A percentile compares a stretch with the other conserved stretches of the same genome.
Conservation (phyloP, 2,113 vertebrate species). For the Macrotus californicus region DNA sequence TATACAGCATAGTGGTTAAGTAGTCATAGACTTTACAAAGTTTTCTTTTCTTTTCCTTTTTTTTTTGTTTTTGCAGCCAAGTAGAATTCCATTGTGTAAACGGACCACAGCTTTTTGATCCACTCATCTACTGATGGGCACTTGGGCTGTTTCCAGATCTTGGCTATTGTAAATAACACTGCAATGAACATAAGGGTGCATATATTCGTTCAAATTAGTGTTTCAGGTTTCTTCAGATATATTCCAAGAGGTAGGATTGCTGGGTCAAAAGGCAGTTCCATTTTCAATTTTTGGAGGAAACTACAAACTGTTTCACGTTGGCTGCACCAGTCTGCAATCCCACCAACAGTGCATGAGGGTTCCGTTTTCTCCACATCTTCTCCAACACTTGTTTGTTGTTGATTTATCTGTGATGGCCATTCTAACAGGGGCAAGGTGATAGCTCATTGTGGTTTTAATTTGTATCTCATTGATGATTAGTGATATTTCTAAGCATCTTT, state of each 20-base stretch:
- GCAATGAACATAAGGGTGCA: background rate
- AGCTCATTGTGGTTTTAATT: background rate
- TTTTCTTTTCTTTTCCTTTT: no score
- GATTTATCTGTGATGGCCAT: background rate
- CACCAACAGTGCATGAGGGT: background rate
- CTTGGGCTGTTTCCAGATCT: background rate
- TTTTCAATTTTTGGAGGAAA: background rate
- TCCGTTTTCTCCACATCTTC: background rate
- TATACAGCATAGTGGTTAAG: no score
- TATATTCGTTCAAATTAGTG: background rate
- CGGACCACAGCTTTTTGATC: background rate
- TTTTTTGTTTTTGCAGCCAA: background rate
- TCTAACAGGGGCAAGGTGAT: background rate
- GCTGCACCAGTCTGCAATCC: background rate
- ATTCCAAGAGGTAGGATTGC: background rate
- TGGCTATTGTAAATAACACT: background rate
- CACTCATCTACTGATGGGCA: background rate
- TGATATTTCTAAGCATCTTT: no score
- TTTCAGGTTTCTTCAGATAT: background rate
- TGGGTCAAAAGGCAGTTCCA: background rate
- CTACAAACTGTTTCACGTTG: background rate
- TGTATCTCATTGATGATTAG: no score
- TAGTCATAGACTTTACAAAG: no score
- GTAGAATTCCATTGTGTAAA: background rate
- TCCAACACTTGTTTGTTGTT: background rate